phyloP scores from a whole-genome alignment of 2,113 vertebrate genomes.

The Dendrocopos noguchii region DNA sequence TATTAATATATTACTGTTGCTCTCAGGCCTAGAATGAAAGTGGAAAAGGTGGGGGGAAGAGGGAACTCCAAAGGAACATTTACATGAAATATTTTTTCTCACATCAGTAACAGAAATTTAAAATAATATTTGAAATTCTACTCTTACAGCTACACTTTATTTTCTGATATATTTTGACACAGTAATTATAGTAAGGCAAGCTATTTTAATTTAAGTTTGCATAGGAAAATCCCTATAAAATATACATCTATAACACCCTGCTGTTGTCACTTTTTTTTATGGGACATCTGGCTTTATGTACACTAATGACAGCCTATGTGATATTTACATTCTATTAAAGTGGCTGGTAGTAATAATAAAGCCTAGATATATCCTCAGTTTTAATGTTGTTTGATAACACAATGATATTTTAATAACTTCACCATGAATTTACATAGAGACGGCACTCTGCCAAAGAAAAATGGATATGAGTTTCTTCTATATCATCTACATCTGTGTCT shows the following conservation, averaged over 20 bases:
- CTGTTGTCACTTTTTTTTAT: background rate
- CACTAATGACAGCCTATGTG: background rate
- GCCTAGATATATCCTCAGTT: background rate
- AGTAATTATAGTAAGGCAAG: background rate
- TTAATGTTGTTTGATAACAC: background rate
- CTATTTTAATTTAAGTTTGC: slow-evolving; percentile 13
- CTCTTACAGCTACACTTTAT: background rate
- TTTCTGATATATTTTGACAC: background rate
- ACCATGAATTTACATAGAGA: background rate
- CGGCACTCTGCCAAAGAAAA: background rate
- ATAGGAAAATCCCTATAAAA: background rate
- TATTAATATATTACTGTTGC: background rate
- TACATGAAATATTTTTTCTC: background rate
- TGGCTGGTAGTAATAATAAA: background rate
- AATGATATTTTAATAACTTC: background rate
- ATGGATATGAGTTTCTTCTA: background rate
- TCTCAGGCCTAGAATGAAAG: background rate
- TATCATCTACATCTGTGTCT: background rate
- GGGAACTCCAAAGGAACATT: background rate
- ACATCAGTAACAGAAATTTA: background rate
- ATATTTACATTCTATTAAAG: background rate
- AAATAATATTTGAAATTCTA: slow-evolving; percentile 8
- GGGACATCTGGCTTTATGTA: background rate
- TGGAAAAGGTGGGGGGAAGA: background rate
- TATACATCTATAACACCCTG: background rate